Percentiles rank a stretch among this genome's conserved stretches.
Conservation (phyloP, 2,797 vertebrate species). For the Rhinogobio ventralis region DNA sequence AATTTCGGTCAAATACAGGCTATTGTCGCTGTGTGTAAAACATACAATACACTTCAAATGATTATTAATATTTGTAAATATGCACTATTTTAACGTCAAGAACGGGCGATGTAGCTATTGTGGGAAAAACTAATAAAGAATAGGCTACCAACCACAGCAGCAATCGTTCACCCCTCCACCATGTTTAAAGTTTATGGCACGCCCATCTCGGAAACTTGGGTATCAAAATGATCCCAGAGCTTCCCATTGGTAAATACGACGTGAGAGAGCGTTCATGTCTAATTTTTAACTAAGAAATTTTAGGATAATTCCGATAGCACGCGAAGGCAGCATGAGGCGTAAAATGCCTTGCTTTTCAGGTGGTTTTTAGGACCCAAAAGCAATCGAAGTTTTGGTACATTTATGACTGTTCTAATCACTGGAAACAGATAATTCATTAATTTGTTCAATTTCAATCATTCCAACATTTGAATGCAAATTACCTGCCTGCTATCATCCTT, state of each 20-base stretch:
- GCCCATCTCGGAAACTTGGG: background rate
- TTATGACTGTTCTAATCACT: background rate
- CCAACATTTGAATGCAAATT: conserved; percentile 37
- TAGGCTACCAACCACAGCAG: background rate
- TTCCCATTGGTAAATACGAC: background rate
- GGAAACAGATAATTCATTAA: conserved; percentile 30
- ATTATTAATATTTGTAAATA: background rate
- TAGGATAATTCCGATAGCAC: background rate
- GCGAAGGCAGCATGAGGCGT: background rate
- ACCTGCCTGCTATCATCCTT: background rate
- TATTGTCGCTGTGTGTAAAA: background rate
- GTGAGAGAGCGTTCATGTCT: background rate
- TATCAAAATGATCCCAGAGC: background rate
- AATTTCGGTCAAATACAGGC: background rate
- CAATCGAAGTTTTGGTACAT: conserved; percentile 9
- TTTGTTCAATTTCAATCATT: conserved; percentile 16
- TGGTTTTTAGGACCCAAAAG: background rate
- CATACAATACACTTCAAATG: background rate
- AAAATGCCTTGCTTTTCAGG: conserved; percentile 13
- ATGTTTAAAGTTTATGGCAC: background rate
- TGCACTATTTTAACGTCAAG: background rate
- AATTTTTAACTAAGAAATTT: background rate
- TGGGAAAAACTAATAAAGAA: background rate
- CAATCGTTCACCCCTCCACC: background rate
- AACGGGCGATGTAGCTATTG: background rate